Evolutionary conservation across 2,888 invertebrate species (phyloP).

Genomic region (Deilephila elpenor): DNA sequence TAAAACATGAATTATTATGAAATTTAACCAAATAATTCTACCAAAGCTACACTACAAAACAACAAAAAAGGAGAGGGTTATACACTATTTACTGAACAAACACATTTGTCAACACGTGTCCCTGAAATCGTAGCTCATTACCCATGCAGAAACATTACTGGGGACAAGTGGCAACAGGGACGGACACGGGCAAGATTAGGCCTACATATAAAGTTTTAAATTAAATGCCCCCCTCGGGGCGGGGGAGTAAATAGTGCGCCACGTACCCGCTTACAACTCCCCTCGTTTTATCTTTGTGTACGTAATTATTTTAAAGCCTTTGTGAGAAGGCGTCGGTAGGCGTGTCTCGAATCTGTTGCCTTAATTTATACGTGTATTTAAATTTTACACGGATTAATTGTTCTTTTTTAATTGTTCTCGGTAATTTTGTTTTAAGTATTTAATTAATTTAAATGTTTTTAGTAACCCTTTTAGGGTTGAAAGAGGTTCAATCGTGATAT

Average conservation of each 20-base stretch:
- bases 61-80: constrained; percentile 32
- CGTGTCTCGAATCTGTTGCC: constrained; percentile 28
- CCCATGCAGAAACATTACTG: constrained; percentile 58
- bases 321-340: constrained; percentile 30
- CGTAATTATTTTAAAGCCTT: constrained; percentile 55
- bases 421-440: background rate
- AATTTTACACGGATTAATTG: constrained; percentile 20
- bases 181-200: constrained; percentile 65
- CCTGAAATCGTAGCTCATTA: constrained; percentile 67
- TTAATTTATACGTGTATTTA: constrained; percentile 26
- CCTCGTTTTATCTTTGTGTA: constrained; percentile 54
- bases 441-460: background rate
- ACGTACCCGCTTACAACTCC: constrained; percentile 33
- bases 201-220: constrained; percentile 71
- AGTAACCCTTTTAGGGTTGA: background rate
- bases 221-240: constrained; percentile 52
- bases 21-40: background rate
- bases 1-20: no score
- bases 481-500: background rate
- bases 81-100: background rate
- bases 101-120: constrained; percentile 42
- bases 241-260: constrained; percentile 49
- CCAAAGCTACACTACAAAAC: background rate
- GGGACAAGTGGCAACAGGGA: constrained; percentile 53
- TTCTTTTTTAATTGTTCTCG: background rate